Evolutionary conservation across 2,888 invertebrate genomes (phyloP).

Genomic region (Conchocele bisecta): DNA sequence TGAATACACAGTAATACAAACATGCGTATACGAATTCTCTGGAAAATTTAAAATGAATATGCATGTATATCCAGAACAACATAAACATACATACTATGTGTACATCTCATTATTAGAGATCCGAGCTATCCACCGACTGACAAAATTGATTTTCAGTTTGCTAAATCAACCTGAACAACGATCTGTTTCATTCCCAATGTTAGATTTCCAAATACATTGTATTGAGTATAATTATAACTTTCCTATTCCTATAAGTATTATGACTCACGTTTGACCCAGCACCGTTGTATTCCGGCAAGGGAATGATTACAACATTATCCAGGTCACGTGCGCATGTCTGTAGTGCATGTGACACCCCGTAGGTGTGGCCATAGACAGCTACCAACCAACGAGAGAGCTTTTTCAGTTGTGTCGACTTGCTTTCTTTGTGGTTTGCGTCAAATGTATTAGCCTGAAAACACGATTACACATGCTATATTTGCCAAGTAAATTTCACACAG

Average conservation of each 20-base stretch:
- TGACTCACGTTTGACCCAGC: slow-evolving; percentile 21
- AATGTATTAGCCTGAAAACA: slow-evolving; percentile 44
- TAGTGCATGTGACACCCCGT: slow-evolving; percentile 32
- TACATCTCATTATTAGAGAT: too few relatives aligned
- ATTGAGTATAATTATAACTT: too few relatives aligned
- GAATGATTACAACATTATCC: slow-evolving; percentile 46
- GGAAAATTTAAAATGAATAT: too few relatives aligned
- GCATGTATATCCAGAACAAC: too few relatives aligned
- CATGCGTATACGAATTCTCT: too few relatives aligned
- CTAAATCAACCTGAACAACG: neutral
- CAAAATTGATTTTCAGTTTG: neutral
- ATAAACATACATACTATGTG: too few relatives aligned
- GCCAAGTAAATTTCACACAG: too few relatives aligned
- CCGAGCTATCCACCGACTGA: too few relatives aligned
- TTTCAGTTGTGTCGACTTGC: slow-evolving; percentile 25
- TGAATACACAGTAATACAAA: too few relatives aligned
- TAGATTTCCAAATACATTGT: too few relatives aligned
- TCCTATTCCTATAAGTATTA: too few relatives aligned
- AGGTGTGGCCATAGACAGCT: slow-evolving; percentile 38
- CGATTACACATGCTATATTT: too few relatives aligned
- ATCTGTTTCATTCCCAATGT: neutral
- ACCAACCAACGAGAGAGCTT: slow-evolving; percentile 42
- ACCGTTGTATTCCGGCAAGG: slow-evolving; percentile 35
- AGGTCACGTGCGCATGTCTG: slow-evolving; percentile 45
- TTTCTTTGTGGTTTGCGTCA: slow-evolving; percentile 14